Conservation (phyloP, 2,113 vertebrate species). For the Pogona vitticeps region DNA sequence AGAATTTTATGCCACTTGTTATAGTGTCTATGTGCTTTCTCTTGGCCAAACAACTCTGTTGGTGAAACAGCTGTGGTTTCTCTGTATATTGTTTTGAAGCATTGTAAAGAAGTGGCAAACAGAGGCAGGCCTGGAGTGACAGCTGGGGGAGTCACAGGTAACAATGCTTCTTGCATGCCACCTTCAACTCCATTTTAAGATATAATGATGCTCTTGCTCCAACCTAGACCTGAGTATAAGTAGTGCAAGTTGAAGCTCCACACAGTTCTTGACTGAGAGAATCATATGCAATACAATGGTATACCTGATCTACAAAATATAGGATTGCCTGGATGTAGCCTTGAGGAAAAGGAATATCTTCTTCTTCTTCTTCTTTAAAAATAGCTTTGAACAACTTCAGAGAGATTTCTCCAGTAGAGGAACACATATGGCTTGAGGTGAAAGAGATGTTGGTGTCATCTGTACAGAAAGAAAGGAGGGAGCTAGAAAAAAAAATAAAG, state of each 20-base stretch:
- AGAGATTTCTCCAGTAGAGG: constrained; percentile 73
- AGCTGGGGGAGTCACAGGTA: neutral
- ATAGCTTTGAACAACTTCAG: constrained; percentile 79
- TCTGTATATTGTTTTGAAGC: neutral
- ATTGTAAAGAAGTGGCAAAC: neutral
- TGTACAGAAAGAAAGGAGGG: constrained; percentile 66
- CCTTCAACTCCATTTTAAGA: neutral
- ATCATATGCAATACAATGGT: neutral
- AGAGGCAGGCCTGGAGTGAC: neutral
- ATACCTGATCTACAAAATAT: constrained; percentile 15
- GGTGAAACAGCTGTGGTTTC: neutral
- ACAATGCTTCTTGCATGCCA: neutral
- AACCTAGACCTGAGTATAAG: neutral
- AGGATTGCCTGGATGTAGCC: constrained; percentile 35
- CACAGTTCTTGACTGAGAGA: neutral
- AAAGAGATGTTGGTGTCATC: constrained; percentile 76
- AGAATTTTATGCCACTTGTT: neutral
- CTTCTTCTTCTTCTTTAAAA: constrained; percentile 34
- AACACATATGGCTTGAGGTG: constrained; percentile 78
- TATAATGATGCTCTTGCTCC: neutral
- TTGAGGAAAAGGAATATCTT: constrained; percentile 1
- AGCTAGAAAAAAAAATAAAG: constrained; percentile 6
- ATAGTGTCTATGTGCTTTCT: neutral
- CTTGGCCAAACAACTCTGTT: neutral
- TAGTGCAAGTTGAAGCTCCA: neutral